A percentile compares a stretch with the other conserved stretches of the same genome.
Evolutionary conservation across 2,888 invertebrate genomes (phyloP).

Genomic region (Polyommatus icarus): DNA sequence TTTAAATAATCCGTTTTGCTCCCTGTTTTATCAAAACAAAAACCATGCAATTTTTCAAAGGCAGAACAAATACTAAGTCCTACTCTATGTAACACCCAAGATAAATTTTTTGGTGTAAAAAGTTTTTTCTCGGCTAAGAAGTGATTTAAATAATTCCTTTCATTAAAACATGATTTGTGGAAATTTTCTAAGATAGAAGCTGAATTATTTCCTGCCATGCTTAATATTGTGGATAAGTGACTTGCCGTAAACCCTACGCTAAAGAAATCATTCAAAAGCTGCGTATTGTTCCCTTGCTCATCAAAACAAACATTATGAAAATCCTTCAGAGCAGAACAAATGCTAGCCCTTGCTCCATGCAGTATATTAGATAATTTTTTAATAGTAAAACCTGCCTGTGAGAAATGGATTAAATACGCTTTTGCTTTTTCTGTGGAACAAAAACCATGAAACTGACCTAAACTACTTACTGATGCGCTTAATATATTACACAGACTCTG

Average conservation of each 20-base stretch:
- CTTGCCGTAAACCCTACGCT: background rate
- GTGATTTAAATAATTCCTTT: constrained; percentile 48
- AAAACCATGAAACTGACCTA: background rate
- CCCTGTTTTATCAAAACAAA: background rate
- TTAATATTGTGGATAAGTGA: background rate
- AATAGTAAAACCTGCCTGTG: constrained; percentile 40
- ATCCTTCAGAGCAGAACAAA: constrained; percentile 49
- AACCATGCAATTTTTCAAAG: constrained; percentile 34
- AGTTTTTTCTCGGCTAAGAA: constrained; percentile 46
- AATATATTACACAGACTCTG: background rate
- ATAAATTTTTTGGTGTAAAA: constrained; percentile 48
- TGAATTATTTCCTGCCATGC: background rate
- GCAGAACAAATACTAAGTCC: constrained; percentile 44
- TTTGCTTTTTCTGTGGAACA: background rate
- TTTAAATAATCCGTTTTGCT: background rate
- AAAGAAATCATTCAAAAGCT: constrained; percentile 45
- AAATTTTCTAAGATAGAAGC: constrained; percentile 39
- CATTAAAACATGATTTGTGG: constrained; percentile 48
- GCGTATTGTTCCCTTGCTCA: constrained; percentile 47
- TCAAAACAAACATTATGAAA: constrained; percentile 50
- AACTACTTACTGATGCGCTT: background rate
- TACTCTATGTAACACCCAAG: constrained; percentile 44
- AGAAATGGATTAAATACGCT: background rate
- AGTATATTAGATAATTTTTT: constrained; percentile 42
- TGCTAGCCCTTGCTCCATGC: constrained; percentile 45